Percentiles rank a stretch among this genome's conserved stretches.
These are phyloP conservation scores for Polydrusus pterygomalis DNA, from an alignment of 2,888 invertebrate genomes.

Conservation along the genomic window DNA sequence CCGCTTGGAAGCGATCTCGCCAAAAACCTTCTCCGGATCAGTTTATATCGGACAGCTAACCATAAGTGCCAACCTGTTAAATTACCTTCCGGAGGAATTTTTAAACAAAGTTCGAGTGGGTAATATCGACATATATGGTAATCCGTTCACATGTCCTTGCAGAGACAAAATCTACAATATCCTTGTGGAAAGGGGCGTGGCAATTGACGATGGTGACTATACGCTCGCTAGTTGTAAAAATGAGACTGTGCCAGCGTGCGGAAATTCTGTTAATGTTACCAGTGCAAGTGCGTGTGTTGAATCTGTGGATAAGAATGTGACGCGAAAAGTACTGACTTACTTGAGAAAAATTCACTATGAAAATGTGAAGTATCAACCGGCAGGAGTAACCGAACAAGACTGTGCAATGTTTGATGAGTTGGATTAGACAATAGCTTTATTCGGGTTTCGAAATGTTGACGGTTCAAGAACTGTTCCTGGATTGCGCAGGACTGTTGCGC, in stretches of 20 bases:
- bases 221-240: neutral
- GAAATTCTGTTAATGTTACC: neutral
- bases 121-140: neutral
- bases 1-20: neutral
- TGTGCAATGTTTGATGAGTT: neutral
- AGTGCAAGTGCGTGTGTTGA: neutral
- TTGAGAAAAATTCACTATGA: conserved; percentile 1
- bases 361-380: neutral
- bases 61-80: conserved; percentile 1
- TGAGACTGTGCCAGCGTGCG: neutral
- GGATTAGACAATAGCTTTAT: conserved; percentile 6
- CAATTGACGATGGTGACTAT: neutral
- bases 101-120: neutral
- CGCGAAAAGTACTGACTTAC: neutral
- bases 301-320: neutral
- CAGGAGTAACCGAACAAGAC: neutral
- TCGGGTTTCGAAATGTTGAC: too few species aligned
- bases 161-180: neutral
- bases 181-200: neutral
- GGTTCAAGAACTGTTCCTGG: too few species aligned
- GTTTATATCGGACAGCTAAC: neutral
- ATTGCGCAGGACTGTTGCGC: too few species aligned
- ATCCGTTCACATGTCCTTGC: neutral
- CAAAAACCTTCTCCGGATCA: neutral
- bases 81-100: neutral